Evolutionary conservation across 2,113 vertebrate species (phyloP), one percentile per base, ranked within the genome.

Genomic region (Ceratotherium simum): DNA sequence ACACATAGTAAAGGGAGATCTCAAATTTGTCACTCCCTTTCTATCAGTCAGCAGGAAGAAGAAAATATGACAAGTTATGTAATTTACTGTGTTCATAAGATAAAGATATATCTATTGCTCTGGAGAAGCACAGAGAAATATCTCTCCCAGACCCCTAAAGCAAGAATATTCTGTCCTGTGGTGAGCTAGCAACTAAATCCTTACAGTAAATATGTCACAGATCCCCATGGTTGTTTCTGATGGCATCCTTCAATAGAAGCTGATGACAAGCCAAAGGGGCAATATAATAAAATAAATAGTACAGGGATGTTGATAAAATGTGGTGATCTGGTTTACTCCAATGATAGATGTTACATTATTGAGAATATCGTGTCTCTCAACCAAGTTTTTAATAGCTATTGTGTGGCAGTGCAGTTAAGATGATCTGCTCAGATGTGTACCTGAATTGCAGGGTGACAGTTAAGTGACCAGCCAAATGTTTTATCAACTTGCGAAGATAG

Each of bases 21-120:
- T 70, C 39, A 48, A 42, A 90, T 88, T 39, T 81, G 51, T 95
- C 60, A 75, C 31, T 73, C 56, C 20, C 33, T 93, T 80, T 91
- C 6, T n/a, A n/a, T 80, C 80, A 60, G 25, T 90, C 36, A 16
- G 48, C 20, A 64, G 58, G 18, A 75, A 87, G 4, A 67, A n/a
- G 64, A 85, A 93, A 95, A 86, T 18, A 46, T 46, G 51, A 75
- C 58, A 42, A 60, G 36, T 65, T 93, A 42, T 60, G 2, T 58
- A 93, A 96, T 89, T 95, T 75, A 79, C 7, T 51, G 31, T 72
- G 67, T 80, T 89, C 81, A n/a, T 39, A 81, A 95, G 73, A 89
- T 90, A 60, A 95, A 96, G 31, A 51, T 79, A 33, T 9, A 85
- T 21, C 89, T 64, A 48, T 89, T 75, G 20, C 82, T 91, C 54